Evolutionary conservation across 2,888 invertebrate species (phyloP).

Genomic region (Rhopalosiphum nymphaeae): DNA sequence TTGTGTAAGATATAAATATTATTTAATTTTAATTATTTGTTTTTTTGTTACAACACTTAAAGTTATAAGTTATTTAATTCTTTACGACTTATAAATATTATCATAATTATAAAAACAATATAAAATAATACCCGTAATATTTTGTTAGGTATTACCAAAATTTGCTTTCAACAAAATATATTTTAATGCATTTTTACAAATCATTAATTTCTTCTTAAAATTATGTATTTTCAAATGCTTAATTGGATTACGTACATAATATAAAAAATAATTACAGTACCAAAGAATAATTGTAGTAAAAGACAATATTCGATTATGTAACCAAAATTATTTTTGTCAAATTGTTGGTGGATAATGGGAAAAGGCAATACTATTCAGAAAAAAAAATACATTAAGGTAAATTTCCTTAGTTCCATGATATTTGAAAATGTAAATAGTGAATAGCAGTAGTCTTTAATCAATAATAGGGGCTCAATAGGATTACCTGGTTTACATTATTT

Average conservation of each 20-base stretch:
- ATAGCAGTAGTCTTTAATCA: slow-evolving; percentile 23
- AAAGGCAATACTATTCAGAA: neutral
- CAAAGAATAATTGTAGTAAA: neutral
- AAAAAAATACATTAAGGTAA: neutral
- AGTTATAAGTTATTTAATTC: neutral
- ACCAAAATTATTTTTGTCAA: neutral
- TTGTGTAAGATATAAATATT: neutral
- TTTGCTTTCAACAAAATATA: neutral
- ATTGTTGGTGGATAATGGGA: neutral
- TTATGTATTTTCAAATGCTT: neutral
- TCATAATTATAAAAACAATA: neutral
- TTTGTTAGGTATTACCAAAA: neutral
- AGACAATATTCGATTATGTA: neutral
- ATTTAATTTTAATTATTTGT: neutral
- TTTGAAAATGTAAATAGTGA: slow-evolving; percentile 25
- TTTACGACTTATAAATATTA: neutral
- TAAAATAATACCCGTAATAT: neutral
- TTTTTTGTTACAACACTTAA: neutral
- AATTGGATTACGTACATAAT: neutral
- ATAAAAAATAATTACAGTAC: neutral
- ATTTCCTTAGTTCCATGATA: neutral
- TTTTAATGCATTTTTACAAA: neutral
- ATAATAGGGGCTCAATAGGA: slow-evolving; percentile 29
- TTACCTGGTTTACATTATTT: slow-evolving; percentile 39
- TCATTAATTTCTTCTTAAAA: neutral